Conservation (phyloP, 2,888 invertebrate species). For the Rhopalosiphum nymphaeae region DNA sequence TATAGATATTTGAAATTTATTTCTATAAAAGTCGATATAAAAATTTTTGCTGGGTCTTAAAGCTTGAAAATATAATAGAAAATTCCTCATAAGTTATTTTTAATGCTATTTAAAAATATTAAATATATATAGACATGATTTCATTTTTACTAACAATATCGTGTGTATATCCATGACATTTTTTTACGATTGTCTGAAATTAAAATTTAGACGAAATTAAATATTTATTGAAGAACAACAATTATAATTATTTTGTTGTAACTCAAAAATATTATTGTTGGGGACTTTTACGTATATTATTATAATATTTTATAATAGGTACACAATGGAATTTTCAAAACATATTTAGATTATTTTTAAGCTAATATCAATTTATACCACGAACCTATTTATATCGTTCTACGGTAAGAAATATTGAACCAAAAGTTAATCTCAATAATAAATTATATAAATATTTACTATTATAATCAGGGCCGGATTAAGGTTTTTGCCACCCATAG, state of each 20-base stretch:
- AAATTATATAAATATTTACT: background rate
- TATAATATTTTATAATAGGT: background rate
- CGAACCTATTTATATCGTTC: background rate
- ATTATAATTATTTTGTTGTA: background rate
- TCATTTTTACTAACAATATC: background rate
- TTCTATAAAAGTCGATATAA: too few relatives aligned
- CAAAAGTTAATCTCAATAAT: background rate
- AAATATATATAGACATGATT: background rate
- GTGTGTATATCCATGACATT: background rate
- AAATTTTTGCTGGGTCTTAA: background rate
- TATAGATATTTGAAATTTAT: too few relatives aligned
- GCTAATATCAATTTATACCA: background rate
- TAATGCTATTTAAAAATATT: background rate
- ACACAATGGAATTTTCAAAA: background rate
- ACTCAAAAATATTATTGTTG: background rate
- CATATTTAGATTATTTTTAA: background rate
- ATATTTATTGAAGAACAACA: background rate
- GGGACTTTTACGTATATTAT: background rate
- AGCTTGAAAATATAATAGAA: background rate
- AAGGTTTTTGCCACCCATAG: too few relatives aligned
- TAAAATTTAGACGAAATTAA: background rate
- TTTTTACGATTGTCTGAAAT: background rate
- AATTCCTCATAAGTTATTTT: background rate
- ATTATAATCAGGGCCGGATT: background rate
- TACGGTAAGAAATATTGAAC: background rate